These are phyloP conservation scores for Sinella curviseta DNA, from an alignment of 1,140 invertebrate species.

Conservation along the genomic window DNA sequence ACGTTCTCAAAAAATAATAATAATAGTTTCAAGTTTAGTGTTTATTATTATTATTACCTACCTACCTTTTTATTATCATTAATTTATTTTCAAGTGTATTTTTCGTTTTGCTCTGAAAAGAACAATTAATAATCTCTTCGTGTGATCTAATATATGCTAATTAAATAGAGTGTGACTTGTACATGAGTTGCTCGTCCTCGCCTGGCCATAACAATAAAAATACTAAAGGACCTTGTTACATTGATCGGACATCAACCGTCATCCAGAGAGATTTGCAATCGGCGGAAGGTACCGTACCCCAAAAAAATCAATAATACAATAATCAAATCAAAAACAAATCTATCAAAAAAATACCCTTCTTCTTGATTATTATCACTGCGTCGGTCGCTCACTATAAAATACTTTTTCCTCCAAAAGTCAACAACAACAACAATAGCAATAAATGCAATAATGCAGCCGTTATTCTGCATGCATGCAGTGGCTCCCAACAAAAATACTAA, in stretches of 20 bases:
- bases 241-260: constrained; percentile 16
- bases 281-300: constrained; percentile 12
- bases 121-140: background rate
- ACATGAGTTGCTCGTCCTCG: constrained; percentile 20
- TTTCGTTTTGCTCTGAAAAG: background rate
- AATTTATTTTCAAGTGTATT: background rate
- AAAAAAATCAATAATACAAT: constrained; percentile 9
- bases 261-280: constrained; percentile 22
- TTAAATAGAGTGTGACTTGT: constrained; percentile 16
- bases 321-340: background rate
- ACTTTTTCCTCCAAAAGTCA: too few relatives aligned
- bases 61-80: too few relatives aligned
- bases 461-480: background rate
- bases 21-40: too few relatives aligned
- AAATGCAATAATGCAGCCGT: background rate
- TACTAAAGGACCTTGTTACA: constrained; percentile 6
- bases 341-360: background rate
- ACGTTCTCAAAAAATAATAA: too few relatives aligned
- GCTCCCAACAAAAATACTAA: background rate
- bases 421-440: constrained; percentile 7
- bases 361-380: background rate
- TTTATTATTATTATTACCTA: too few relatives aligned
- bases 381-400: too few relatives aligned
- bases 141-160: background rate
- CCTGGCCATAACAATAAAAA: constrained; percentile 20